Conservation (phyloP, 2,888 invertebrate species). For the Eugnorisma glareosa region DNA sequence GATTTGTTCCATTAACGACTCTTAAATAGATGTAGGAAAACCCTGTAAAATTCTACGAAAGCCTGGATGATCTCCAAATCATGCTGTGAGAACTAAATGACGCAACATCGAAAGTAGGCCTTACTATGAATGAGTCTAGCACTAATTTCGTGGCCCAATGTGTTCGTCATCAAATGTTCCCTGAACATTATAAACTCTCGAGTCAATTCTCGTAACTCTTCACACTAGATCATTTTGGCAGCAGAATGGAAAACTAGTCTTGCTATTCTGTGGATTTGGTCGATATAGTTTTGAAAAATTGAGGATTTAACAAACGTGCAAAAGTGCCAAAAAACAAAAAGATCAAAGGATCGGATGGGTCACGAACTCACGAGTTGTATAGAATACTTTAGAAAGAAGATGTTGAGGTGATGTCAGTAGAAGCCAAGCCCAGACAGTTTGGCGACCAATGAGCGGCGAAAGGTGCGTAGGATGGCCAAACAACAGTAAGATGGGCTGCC, state of each 20-base stretch:
- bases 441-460: slow-evolving; percentile 45
- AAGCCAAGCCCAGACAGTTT: slow-evolving; percentile 42
- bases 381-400: too few species aligned
- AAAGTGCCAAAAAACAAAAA: background rate
- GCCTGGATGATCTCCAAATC: slow-evolving; percentile 55
- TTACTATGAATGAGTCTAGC: slow-evolving; percentile 19
- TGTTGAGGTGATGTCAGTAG: slow-evolving; percentile 14
- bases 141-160: slow-evolving; percentile 6
- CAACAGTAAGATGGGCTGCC: slow-evolving; percentile 40
- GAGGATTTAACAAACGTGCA: background rate
- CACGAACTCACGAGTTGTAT: slow-evolving; percentile 1
- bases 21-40: slow-evolving; percentile 35
- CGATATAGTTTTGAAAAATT: background rate
- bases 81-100: slow-evolving; percentile 37
- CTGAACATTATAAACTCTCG: slow-evolving; percentile 5
- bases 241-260: slow-evolving; percentile 2
- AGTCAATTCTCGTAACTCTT: background rate
- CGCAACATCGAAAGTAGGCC: slow-evolving; percentile 35
- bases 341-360: slow-evolving; percentile 5
- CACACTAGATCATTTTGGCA: background rate
- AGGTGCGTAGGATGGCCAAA: slow-evolving; percentile 51
- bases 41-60: slow-evolving; percentile 43
- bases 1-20: slow-evolving; percentile 7
- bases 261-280: background rate
- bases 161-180: slow-evolving; percentile 24